Conservation (phyloP, 2,888 invertebrate genomes). For the Ophion slaviceki region DNA sequence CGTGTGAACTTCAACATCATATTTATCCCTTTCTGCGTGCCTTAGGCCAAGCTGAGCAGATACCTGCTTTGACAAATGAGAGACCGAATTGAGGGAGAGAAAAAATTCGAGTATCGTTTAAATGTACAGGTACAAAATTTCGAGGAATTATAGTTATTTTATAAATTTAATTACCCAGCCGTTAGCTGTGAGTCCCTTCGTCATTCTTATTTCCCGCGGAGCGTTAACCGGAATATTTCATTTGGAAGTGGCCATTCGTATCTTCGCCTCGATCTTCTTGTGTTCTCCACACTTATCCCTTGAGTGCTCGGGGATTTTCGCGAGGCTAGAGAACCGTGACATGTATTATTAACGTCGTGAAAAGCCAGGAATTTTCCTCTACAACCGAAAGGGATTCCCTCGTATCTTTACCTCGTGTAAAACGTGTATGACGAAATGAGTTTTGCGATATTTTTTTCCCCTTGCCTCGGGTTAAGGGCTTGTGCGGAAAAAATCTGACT, state of each 20-base stretch:
- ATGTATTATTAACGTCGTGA: conserved; percentile 63
- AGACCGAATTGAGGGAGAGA: too few relatives aligned
- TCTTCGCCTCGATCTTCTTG: conserved; percentile 45
- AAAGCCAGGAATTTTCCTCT: conserved; percentile 37
- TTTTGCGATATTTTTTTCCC: conserved; percentile 8
- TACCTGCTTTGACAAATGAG: too few relatives aligned
- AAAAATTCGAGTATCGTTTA: too few relatives aligned
- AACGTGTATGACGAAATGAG: conserved; percentile 22
- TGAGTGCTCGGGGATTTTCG: conserved; percentile 26
- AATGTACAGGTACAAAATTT: too few relatives aligned
- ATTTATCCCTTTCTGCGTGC: too few relatives aligned
- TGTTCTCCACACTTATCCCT: conserved; percentile 41
- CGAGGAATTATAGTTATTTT: not conserved
- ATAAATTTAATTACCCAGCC: conserved; percentile 11
- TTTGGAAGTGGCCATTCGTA: conserved; percentile 45
- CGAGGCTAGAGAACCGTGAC: conserved; percentile 27
- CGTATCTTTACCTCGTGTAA: conserved; percentile 25
- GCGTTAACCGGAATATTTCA: conserved; percentile 39
- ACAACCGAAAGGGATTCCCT: conserved; percentile 31
- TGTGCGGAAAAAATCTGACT: not conserved
- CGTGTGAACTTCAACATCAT: too few relatives aligned
- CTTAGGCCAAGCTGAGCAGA: conserved; percentile 33
- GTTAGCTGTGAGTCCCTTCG: conserved; percentile 26
- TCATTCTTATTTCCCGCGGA: conserved; percentile 18
- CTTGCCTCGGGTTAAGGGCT: conserved; percentile 13